phyloP scores from a whole-genome alignment of 2,888 invertebrate species.

The Platycheirus rosarum region DNA sequence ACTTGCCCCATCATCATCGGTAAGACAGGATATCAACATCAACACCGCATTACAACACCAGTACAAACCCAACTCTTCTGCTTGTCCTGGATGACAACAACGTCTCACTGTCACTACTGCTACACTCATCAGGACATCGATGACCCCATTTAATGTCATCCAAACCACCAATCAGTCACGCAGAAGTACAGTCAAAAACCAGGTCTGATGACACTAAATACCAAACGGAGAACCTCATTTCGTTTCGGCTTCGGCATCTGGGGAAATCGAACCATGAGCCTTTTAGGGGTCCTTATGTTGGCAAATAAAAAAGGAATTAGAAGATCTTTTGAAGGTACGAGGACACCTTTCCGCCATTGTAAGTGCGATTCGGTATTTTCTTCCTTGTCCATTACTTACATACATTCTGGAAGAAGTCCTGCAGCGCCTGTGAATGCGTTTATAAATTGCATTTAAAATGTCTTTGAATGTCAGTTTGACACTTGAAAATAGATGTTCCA shows the following conservation, averaged over 20 bases:
- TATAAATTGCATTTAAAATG: constrained; percentile 77
- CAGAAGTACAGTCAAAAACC: constrained; percentile 47
- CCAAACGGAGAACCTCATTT: constrained; percentile 51
- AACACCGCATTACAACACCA: constrained; percentile 49
- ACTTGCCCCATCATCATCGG: background rate
- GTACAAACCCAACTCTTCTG: constrained; percentile 41
- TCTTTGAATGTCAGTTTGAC: constrained; percentile 75
- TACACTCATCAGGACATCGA: constrained; percentile 51
- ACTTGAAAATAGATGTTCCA: constrained; percentile 75
- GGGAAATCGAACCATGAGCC: constrained; percentile 25
- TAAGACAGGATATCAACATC: constrained; percentile 52
- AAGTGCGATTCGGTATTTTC: constrained; percentile 42
- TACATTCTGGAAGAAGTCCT: constrained; percentile 42
- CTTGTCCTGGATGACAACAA: background rate
- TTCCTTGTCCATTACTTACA: constrained; percentile 13
- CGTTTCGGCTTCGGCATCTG: constrained; percentile 67
- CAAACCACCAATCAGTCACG: constrained; percentile 75
- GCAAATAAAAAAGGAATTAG: constrained; percentile 72
- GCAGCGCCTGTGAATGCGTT: constrained; percentile 54
- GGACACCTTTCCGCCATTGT: constrained; percentile 45
- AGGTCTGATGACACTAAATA: constrained; percentile 1
- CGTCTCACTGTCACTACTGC: constrained; percentile 10
- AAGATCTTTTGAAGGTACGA: constrained; percentile 32
- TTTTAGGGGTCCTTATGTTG: constrained; percentile 55
- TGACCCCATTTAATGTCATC: constrained; percentile 71